These are phyloP conservation scores for Fragum fragum DNA, from an alignment of 2,888 invertebrate species.

Conservation along the genomic window DNA sequence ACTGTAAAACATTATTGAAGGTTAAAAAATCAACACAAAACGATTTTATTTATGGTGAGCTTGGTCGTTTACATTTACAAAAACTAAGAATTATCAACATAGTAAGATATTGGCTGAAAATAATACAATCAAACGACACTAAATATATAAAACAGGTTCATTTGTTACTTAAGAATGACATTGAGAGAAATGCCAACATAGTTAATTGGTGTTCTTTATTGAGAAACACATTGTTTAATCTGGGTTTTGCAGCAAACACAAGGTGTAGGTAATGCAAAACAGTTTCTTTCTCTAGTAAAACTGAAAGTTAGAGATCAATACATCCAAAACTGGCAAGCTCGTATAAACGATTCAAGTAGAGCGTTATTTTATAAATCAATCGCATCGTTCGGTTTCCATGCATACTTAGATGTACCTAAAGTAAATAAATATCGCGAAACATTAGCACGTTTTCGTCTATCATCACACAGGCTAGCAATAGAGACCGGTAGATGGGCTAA, in stretches of 20 bases:
- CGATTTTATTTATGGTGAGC: not conserved
- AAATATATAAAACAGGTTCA: not conserved
- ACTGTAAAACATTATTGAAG: not conserved
- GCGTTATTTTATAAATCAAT: not conserved
- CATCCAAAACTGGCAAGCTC: not conserved
- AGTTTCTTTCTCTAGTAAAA: not conserved
- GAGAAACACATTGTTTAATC: not conserved
- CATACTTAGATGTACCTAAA: not conserved
- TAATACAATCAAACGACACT: not conserved
- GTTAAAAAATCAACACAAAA: not conserved
- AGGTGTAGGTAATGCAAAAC: not conserved
- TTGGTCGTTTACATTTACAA: not conserved
- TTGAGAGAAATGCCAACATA: not conserved
- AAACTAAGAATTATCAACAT: not conserved
- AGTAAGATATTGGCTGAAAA: not conserved
- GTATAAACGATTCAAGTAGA: not conserved
- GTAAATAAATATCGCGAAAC: not conserved
- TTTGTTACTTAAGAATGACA: not conserved
- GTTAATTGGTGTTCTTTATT: not conserved
- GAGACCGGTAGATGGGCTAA: too few species aligned
- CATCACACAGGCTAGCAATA: too few species aligned
- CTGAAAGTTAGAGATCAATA: not conserved
- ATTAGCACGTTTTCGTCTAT: too few species aligned
- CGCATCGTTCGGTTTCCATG: not conserved
- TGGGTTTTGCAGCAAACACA: not conserved